Conservation (phyloP, 2,113 vertebrate species). For the Burhinus oedicnemus region DNA sequence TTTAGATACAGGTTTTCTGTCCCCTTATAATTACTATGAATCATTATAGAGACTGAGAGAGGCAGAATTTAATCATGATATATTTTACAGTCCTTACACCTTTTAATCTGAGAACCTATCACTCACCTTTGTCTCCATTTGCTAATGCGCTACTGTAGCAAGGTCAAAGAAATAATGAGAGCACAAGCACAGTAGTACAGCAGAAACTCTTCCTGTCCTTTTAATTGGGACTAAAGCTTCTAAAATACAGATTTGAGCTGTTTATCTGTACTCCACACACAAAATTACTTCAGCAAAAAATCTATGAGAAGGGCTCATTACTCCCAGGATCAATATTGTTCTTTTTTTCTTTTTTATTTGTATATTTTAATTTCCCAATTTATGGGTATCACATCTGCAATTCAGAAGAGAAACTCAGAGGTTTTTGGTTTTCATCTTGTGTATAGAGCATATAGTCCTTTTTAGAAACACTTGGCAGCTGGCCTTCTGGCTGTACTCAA, state of each 20-base stretch:
- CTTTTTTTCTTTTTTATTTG: neutral
- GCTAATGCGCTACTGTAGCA: neutral
- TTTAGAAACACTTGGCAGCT: neutral
- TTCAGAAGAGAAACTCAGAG: neutral
- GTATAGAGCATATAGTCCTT: neutral
- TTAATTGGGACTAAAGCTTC: neutral
- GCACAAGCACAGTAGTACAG: neutral
- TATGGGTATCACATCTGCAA: neutral
- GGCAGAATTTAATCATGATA: neutral
- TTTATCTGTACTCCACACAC: neutral
- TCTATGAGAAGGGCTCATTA: neutral
- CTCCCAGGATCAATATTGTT: neutral
- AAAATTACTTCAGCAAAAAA: neutral
- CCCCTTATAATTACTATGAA: neutral
- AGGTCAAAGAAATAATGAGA: neutral
- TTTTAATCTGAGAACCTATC: neutral
- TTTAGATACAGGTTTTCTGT: neutral
- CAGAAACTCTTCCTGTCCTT: neutral
- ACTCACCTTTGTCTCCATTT: neutral
- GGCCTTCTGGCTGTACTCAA: neutral
- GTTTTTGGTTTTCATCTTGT: neutral
- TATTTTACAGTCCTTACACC: neutral
- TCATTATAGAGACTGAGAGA: neutral
- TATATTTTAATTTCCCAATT: neutral
- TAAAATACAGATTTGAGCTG: neutral